phyloP scores from a whole-genome alignment of 2,113 vertebrate species.

The Perca fluviatilis region DNA sequence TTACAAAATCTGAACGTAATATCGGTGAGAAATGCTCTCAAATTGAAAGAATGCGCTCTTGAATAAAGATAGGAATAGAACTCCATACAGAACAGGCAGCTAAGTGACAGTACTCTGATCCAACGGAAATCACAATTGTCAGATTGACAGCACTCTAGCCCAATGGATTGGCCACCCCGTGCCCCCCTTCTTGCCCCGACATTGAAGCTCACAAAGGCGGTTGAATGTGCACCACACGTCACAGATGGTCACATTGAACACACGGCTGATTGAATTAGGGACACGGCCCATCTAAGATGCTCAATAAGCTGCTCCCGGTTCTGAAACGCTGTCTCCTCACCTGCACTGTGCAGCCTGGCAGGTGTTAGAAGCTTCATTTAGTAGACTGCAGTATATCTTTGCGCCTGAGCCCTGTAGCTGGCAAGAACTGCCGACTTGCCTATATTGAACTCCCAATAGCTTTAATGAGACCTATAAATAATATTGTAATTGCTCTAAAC shows the following conservation, averaged over 20 bases:
- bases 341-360: constrained; percentile 34
- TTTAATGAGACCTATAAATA: constrained; percentile 43
- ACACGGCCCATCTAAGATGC: constrained; percentile 30
- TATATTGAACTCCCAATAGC: constrained; percentile 1
- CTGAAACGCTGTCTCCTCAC: constrained; percentile 41
- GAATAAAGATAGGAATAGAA: too few relatives aligned
- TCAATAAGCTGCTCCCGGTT: constrained; percentile 16
- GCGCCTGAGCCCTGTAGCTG: constrained; percentile 7
- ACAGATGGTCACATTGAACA: constrained; percentile 53
- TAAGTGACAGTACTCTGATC: too few relatives aligned
- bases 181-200: too few relatives aligned
- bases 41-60: too few relatives aligned
- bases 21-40: too few relatives aligned
- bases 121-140: too few relatives aligned
- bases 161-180: too few relatives aligned
- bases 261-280: constrained; percentile 51
- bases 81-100: too few relatives aligned
- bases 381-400: constrained; percentile 3
- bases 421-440: background rate
- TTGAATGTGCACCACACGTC: constrained; percentile 18
- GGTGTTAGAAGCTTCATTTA: constrained; percentile 29
- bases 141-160: too few relatives aligned
- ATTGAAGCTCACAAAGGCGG: constrained; percentile 25
- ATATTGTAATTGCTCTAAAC: constrained; percentile 37
- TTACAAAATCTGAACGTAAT: too few relatives aligned